Conservation (phyloP, 1,140 invertebrate genomes). For the Hypsibius dujardini region DNA sequence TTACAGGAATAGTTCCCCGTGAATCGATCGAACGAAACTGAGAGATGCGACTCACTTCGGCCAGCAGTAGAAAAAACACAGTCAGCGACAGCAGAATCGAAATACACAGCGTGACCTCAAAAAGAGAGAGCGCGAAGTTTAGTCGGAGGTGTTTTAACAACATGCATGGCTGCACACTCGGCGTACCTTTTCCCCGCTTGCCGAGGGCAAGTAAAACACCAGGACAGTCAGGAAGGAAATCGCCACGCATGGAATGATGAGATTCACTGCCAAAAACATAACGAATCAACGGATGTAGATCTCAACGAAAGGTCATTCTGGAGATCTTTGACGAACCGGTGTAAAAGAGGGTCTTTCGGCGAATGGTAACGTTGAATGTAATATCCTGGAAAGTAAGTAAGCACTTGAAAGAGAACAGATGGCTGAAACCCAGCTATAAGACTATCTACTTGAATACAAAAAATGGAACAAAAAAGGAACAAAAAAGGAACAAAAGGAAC, state of each 20-base stretch:
- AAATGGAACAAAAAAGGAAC: too few relatives aligned
- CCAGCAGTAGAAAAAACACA: constrained; percentile 90
- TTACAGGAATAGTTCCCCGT: too few relatives aligned
- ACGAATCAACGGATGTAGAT: neutral
- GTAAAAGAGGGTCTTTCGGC: constrained; percentile 35
- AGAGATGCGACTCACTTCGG: constrained; percentile 39
- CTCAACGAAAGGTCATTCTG: too few relatives aligned
- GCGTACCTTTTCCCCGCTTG: constrained; percentile 38
- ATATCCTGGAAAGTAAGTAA: constrained; percentile 50
- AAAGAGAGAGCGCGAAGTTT: constrained; percentile 12
- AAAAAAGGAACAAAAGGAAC: too few relatives aligned
- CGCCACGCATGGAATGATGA: constrained; percentile 80
- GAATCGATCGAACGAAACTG: too few relatives aligned
- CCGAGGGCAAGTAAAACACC: constrained; percentile 41
- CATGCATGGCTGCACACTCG: neutral
- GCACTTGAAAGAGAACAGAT: too few relatives aligned
- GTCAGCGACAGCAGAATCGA: constrained; percentile 41
- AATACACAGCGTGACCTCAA: constrained; percentile 35
- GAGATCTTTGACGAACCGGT: constrained; percentile 23
- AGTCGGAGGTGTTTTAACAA: neutral
- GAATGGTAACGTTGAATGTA: constrained; percentile 64
- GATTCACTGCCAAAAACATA: constrained; percentile 47
- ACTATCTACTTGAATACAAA: too few relatives aligned
- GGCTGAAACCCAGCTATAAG: too few relatives aligned
- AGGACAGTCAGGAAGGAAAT: constrained; percentile 74